Conservation (phyloP, 2,113 vertebrate species). For the Dipodomys ordii region DNA sequence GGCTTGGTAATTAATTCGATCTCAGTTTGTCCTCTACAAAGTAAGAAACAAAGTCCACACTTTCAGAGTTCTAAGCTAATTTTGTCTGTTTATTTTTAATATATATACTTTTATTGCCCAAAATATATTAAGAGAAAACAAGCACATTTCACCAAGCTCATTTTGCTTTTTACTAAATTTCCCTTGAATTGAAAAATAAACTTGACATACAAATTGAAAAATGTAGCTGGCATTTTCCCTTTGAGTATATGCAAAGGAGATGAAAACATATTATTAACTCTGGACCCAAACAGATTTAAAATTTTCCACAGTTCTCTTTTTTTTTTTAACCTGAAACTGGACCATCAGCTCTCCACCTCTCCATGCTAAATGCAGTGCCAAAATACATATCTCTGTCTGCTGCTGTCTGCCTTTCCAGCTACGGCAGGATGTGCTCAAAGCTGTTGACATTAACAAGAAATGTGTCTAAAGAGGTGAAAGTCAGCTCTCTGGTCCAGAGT, state of each 20-base stretch:
- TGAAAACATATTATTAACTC: neutral
- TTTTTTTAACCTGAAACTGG: neutral
- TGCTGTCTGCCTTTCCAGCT: neutral
- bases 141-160: conserved; percentile 2
- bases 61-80: neutral
- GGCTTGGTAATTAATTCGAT: neutral
- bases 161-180: conserved; percentile 2
- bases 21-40: conserved; percentile 18
- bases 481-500: neutral
- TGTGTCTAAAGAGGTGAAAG: neutral
- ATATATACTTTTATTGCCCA: neutral
- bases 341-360: neutral
- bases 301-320: neutral
- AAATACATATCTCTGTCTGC: neutral
- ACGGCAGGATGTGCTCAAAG: neutral
- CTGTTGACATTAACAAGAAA: neutral
- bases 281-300: neutral
- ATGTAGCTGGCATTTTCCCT: conserved; percentile 22
- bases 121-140: neutral
- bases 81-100: neutral
- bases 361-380: neutral
- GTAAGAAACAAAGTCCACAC: neutral
- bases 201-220: neutral
- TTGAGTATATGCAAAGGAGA: neutral
- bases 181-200: conserved; percentile 17